Evolutionary conservation across 2,113 vertebrate genomes (phyloP).

Genomic region (Myotis yumanensis): DNA sequence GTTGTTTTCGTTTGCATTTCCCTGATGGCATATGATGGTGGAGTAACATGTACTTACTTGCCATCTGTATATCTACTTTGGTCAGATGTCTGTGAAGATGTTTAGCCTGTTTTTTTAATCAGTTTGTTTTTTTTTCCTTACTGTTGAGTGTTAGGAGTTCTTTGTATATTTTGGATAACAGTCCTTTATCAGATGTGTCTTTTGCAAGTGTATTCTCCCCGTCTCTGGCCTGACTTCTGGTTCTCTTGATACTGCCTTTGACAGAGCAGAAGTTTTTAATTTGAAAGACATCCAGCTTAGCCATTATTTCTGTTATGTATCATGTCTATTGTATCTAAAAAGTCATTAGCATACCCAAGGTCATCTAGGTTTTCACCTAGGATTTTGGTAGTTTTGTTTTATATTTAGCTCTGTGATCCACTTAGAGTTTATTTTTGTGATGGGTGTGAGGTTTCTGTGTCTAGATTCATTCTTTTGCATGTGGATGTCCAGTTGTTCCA

Average conservation of each 20-base stretch:
- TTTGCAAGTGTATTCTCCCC: neutral
- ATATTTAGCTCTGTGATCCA: neutral
- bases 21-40: neutral
- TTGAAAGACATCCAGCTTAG: neutral
- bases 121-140: too few relatives aligned
- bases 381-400: neutral
- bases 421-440: neutral
- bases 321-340: neutral
- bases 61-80: neutral
- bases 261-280: neutral
- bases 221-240: neutral
- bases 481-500: neutral
- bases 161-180: neutral
- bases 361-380: neutral
- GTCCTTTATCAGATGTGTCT: neutral
- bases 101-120: neutral
- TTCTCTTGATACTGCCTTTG: neutral
- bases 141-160: neutral
- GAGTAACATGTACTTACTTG: neutral
- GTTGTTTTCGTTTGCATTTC: neutral
- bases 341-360: neutral
- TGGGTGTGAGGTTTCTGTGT: too few relatives aligned
- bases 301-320: neutral
- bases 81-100: neutral
- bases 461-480: neutral